These are phyloP conservation scores for Molossus alvarezi DNA, from an alignment of 2,797 vertebrate species.

Conservation along the genomic window DNA sequence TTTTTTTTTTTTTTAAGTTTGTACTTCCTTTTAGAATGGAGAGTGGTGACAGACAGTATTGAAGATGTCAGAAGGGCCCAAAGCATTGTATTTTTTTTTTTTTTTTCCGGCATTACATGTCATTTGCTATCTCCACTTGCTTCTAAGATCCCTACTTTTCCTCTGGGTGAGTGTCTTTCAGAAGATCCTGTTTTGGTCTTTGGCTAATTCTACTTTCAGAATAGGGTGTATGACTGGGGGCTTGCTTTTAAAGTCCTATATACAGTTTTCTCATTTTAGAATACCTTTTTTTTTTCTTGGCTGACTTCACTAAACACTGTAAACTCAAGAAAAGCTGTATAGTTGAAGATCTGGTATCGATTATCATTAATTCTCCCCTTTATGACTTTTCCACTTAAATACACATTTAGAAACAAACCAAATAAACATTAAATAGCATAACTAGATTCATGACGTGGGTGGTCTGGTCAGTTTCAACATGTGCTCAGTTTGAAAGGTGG, in stretches of 20 bases:
- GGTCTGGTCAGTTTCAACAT: slow-evolving; percentile 84
- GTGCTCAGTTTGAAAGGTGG: slow-evolving; percentile 83
- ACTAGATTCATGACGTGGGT: slow-evolving; percentile 85
- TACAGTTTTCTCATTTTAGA: slow-evolving; percentile 71
- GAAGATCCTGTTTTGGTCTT: slow-evolving; percentile 24
- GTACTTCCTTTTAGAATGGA: slow-evolving; percentile 45
- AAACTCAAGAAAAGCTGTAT: slow-evolving; percentile 67
- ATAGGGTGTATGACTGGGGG: background rate
- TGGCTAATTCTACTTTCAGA: slow-evolving; percentile 49
- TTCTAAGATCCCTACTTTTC: background rate
- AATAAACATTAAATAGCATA: slow-evolving; percentile 84
- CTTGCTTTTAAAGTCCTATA: slow-evolving; percentile 50
- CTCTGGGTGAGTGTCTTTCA: background rate
- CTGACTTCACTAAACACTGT: slow-evolving; percentile 65
- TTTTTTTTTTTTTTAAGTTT: slow-evolving; percentile 32
- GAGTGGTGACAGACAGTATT: slow-evolving; percentile 13
- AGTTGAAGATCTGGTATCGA: slow-evolving; percentile 85
- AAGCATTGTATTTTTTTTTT: slow-evolving; percentile 27
- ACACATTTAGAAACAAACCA: slow-evolving; percentile 86
- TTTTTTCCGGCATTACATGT: slow-evolving; percentile 29
- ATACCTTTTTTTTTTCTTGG: background rate
- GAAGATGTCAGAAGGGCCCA: background rate
- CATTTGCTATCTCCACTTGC: background rate
- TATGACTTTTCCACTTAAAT: slow-evolving; percentile 85
- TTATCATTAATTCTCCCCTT: slow-evolving; percentile 86